Evolutionary conservation across 2,113 vertebrate genomes (phyloP), one percentile per base, ranked within the genome.

Genomic region (Columbina picui): DNA sequence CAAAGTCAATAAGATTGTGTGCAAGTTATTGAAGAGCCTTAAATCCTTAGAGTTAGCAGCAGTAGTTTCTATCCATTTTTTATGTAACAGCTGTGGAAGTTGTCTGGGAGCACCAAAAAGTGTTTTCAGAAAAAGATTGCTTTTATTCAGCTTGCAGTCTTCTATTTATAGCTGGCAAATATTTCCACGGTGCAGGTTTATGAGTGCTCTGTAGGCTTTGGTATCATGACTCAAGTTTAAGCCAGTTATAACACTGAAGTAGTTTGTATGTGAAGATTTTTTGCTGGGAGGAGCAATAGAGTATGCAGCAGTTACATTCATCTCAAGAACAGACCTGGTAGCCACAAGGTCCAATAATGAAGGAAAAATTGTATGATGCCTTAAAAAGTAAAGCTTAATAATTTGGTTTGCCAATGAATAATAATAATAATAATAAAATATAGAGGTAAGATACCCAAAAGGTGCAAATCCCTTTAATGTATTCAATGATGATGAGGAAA

Each of bases 121-220:
- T 26, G 11, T 86, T 94, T 94, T 90, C 57, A 86, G 76, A 83
- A 74, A 73, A 88, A 92, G 30, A 90, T 84, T 93, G 64, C 59
- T 93, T 97, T 93, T 84, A 86, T 81, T 84, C 19, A 4, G 29
- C 47, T 77, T 83, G 59, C 71, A 84, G 67, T 59, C n/a, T 92
- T 88, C 90, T 97, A 88, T 97, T 97, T 96, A 92, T 74, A 93
- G 92, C 20, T 90, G 79, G 85, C 79, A 90, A 95, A 95, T 84
- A 90, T 93, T 93, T 90, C 65, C 34, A 36, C 1, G 6, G 86
- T 67, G 39, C 45, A 43, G 50, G 83, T 94, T 93, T 74, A 80
- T 88, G 85, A 94, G 63, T n/a, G 45, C 47, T 32, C 83, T 50
- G 53, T 49, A 74, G 52, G 47, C 59, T 92, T 80, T 76, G 25